These are phyloP conservation scores for Drosophila athabasca DNA, from an alignment of 1,140 invertebrate species.

Conservation along the genomic window DNA sequence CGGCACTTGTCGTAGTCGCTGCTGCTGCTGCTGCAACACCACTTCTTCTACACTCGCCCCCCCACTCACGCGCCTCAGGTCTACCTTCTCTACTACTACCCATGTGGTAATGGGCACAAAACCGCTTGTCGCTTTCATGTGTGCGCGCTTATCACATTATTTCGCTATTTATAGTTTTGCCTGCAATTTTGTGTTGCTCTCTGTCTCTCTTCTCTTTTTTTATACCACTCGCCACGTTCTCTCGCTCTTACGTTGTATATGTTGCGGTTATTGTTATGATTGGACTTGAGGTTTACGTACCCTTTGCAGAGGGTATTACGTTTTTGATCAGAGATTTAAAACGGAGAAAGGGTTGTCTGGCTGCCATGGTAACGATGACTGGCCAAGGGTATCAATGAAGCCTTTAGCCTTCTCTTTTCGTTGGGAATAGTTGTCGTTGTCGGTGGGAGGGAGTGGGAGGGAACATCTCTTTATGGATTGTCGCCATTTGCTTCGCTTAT, in stretches of 20 bases:
- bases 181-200: conserved; percentile 50
- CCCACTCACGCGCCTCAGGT: neutral
- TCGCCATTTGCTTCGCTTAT: conserved; percentile 31
- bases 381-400: too few relatives aligned
- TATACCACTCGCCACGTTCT: conserved; percentile 1
- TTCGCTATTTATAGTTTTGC: conserved; percentile 72
- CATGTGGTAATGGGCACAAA: conserved; percentile 45
- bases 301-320: neutral
- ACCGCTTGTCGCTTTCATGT: conserved; percentile 57
- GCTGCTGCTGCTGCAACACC: conserved; percentile 8
- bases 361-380: too few relatives aligned
- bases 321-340: neutral
- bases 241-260: neutral
- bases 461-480: neutral
- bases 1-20: conserved; percentile 31
- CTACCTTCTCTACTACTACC: conserved; percentile 9
- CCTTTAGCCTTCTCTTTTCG: too few relatives aligned
- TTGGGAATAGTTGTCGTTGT: too few relatives aligned
- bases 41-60: conserved; percentile 20
- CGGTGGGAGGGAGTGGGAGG: too few relatives aligned
- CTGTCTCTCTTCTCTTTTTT: conserved; percentile 29
- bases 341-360: too few relatives aligned
- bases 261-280: conserved; percentile 42
- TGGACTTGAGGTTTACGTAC: conserved; percentile 9
- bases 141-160: conserved; percentile 75